A percentile compares a stretch with the other conserved stretches of the same genome.
Evolutionary conservation across 2,797 vertebrate genomes (phyloP).

Genomic region (Lepilemur ruficaudatus): DNA sequence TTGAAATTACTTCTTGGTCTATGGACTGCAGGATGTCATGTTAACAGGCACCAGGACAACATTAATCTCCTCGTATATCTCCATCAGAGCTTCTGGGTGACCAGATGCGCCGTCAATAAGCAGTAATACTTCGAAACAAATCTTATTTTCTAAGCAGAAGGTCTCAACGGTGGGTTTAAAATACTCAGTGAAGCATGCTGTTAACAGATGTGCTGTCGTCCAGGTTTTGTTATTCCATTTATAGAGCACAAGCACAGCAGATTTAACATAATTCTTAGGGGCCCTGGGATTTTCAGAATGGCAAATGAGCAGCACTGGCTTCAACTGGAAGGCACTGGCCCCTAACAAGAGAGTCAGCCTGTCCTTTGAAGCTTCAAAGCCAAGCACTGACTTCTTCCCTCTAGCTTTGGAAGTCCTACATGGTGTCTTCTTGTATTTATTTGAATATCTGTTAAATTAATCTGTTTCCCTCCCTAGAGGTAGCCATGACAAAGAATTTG

Average conservation of each 20-base stretch:
- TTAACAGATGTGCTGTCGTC: not conserved
- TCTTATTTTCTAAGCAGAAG: not conserved
- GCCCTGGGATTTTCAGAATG: too few species aligned
- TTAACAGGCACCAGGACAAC: not conserved
- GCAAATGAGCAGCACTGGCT: too few species aligned
- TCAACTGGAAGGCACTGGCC: too few species aligned
- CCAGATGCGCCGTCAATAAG: too few species aligned
- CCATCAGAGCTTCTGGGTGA: not conserved
- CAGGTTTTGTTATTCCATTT: not conserved
- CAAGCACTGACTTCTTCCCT: not conserved
- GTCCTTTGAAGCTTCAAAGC: not conserved
- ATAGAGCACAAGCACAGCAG: not conserved
- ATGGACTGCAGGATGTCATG: not conserved
- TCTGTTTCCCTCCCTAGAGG: not conserved
- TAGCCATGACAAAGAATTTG: not conserved
- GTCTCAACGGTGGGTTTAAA: not conserved
- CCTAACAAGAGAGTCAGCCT: too few species aligned
- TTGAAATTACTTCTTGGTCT: not conserved
- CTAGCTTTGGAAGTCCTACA: not conserved
- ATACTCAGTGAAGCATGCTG: not conserved
- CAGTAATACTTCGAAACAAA: not conserved
- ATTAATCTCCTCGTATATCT: not conserved
- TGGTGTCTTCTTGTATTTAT: not conserved
- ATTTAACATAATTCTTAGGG: not conserved
- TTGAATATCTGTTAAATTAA: slow-evolving; percentile 27